Base-by-base conservation (phyloP, 2,113 vertebrate species). In the Microtus pennsylvanicus region DNA sequence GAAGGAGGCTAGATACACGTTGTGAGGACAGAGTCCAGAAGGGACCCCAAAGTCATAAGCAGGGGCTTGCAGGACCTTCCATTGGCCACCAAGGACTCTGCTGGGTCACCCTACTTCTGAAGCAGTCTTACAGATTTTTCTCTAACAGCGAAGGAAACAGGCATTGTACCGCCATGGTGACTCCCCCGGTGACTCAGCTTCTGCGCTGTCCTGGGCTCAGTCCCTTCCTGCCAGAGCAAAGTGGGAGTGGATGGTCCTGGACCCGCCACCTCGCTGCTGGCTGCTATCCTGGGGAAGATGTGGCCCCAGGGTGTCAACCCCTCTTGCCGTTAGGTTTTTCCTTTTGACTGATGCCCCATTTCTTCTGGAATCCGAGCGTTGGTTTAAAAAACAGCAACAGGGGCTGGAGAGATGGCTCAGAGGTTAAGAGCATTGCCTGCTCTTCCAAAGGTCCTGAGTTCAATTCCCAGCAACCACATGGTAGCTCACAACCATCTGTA, bases 51-150 rank as follows among this genome's bases (percentile, higher is more conserved):
- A 30, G 74, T 14, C 0, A 3, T 1, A 21, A 10, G 67, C 63
- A 11, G 45, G 50, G 42, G 17, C 14, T 65, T 52, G 4, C 21
- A 21, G 72, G 70, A 10, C 5, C 5, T 42, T 42, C 35, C 74
- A 5, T n/a, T 26, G 12, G n/a, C 61, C 52, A 14, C 55, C 5
- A 0, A 14, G 24, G 19, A 0, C 3, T 38, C 50, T 38, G 52
- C 61, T 22, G 26, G 21, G 1, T 5, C 0, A 4, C 19, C 52
- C 9, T 8, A 1, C 33, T 52, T 30, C 16, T 33, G 12, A 9
- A 24, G n/a, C 50, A 13, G 8, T 14, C 2, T 50, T 5, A 10
- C 80, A 2, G 38, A 45, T 30, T 47, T 14, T 16, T 10, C 30
- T 38, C 16, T 87, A 6, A 81, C 42, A 4, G 0, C 26, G 1